These are phyloP conservation scores for Chrysodeixis includens DNA, from an alignment of 2,888 invertebrate species.

Conservation along the genomic window DNA sequence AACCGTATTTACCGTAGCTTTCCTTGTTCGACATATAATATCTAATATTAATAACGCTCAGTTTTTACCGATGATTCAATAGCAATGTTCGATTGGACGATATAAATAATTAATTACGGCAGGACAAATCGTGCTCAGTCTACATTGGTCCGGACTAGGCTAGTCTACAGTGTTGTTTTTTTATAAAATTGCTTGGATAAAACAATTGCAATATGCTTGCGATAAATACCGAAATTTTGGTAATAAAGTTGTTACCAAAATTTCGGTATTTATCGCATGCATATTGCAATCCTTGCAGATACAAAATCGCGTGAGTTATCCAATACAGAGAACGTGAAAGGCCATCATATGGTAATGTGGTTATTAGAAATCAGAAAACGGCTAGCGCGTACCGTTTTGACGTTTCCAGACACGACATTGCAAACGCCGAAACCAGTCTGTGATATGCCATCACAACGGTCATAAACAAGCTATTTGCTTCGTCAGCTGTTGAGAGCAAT, in stretches of 20 bases:
- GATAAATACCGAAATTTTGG: constrained; percentile 9
- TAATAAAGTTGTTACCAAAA: constrained; percentile 16
- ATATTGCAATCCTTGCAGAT: no score
- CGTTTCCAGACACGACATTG: constrained; percentile 53
- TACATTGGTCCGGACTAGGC: not conserved
- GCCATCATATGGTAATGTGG: constrained; percentile 83
- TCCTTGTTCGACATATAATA: constrained; percentile 50
- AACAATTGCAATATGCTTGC: not conserved
- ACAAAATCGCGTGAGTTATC: constrained; percentile 74
- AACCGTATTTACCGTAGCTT: constrained; percentile 28
- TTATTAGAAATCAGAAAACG: constrained; percentile 84
- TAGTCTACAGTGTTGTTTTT: not conserved
- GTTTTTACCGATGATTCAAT: constrained; percentile 3
- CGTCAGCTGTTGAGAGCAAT: constrained; percentile 57
- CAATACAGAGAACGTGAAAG: constrained; percentile 80
- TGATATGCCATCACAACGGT: constrained; percentile 59
- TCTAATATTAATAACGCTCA: constrained; percentile 29
- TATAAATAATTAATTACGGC: not conserved
- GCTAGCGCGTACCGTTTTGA: constrained; percentile 64
- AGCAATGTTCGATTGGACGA: not conserved
- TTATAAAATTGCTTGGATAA: not conserved
- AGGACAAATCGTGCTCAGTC: not conserved
- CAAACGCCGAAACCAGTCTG: constrained; percentile 59
- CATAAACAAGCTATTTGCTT: constrained; percentile 52
- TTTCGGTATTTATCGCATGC: no score